Evolutionary conservation across 2,113 vertebrate genomes (phyloP), one percentile per base, ranked within the genome.

Genomic region (Stigmatopora argus): DNA sequence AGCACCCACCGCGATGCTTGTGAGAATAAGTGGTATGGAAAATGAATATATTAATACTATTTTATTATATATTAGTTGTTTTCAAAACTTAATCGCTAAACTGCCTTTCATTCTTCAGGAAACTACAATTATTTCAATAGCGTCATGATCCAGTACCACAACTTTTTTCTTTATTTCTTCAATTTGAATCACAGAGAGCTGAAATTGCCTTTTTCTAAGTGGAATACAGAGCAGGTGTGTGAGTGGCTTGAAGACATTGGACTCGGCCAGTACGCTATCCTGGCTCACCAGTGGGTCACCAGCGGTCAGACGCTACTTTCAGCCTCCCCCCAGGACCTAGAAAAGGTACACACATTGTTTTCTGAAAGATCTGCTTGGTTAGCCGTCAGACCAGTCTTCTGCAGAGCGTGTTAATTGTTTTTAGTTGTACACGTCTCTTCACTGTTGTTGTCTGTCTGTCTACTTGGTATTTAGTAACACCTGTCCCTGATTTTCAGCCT

Each of bases 231-330:
- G 59, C 94, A 96, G 70, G 93, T 98, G 47, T 98, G 95, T 58
- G 85, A 87, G 0, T 99, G 97, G 97, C 89, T 98, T 0, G 95
- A 98, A 79, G 94, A 98, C 65, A 92, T 92, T 0, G 97, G 97
- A 15, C 87, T 98, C 0, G 90, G 92, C 45, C 96, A 97, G 82
- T 98, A 98, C 0, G 84, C 90, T 78, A 86, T 92, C 72, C 90
- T 93, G 58, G 94, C 95, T 62, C 87, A 90, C 47, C 94, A 96
- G 44, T 98, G 96, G 96, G 91, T 96, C 78, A 90, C 76, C 3
- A 90, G 91, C 4, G 95, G 96, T 49, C 94, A 98, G 66, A 97
- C 92, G 0, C 86, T 99, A 17, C 78, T 96, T 71, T 92, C 92
- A 3, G 94, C 96, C 0, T 92, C 90, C 0, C 88, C 92, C 5